Conservation (phyloP, 2,113 vertebrate genomes). For the Tyrannus savana region DNA sequence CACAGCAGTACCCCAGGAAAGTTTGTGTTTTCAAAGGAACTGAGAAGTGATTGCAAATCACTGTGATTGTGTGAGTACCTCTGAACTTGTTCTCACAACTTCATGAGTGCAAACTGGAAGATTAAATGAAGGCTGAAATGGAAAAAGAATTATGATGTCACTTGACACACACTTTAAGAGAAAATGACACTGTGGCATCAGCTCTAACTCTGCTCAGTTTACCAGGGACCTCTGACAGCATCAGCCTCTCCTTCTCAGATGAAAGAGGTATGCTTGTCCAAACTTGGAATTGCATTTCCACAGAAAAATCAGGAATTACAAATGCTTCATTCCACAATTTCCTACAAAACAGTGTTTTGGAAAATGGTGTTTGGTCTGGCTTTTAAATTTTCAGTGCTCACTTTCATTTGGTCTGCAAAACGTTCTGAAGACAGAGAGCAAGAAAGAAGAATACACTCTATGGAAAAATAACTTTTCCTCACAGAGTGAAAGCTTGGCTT, state of each 20-base stretch:
- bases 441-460: background rate
- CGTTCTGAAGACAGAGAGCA: background rate
- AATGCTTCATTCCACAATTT: background rate
- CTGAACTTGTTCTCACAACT: background rate
- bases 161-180: background rate
- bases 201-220: constrained; percentile 1
- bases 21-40: background rate
- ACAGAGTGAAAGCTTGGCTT: background rate
- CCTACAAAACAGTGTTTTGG: background rate
- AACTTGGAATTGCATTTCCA: background rate
- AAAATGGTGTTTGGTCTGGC: background rate
- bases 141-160: background rate
- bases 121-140: background rate
- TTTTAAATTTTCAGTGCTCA: background rate
- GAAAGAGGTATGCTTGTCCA: background rate
- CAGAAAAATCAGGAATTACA: background rate
- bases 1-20: background rate
- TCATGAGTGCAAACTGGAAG: background rate
- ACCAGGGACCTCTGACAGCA: background rate
- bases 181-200: background rate
- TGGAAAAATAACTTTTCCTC: background rate
- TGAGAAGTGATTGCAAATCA: background rate
- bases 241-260: background rate
- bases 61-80: background rate
- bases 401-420: background rate